Base-by-base conservation (phyloP, 2,113 vertebrate species). In the Oreocharis arfaki region DNA sequence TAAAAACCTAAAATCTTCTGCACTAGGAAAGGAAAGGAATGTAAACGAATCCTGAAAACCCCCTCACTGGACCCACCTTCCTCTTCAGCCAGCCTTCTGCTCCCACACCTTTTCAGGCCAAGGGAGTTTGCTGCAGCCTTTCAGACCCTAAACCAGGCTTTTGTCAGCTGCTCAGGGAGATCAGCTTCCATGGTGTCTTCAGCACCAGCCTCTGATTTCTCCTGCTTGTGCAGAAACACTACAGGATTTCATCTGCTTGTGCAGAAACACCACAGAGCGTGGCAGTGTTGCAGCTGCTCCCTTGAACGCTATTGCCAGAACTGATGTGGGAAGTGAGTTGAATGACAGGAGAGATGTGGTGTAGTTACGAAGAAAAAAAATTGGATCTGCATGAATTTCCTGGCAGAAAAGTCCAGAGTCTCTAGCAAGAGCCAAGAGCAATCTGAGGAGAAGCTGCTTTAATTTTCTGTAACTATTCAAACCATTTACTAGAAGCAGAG, bases 1-100 rank as follows among this genome's bases (percentile, higher is more conserved):
- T 84, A 87, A 76, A 94, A 95, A 90, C 74, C 88, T 84, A 79
- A 78, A 93, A 94, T 60, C 78, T 89, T 84, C 47, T 55, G 56
- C 63, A 46, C 47, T 21, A 78, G 60, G 26, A 93, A 80, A 64
- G 84, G 35, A 74, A 71, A 56, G 41, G 82, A 64, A 84, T 89
- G 68, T 41, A 50, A 87, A 84, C 18, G 41, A 85, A 60, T 65
- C 63, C 82, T 47, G 59, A 77, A 82, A 57, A 67, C 13, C 24
- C 28, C 55, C 44, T 3, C 9, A 21, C 10, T 15, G 19, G 70
- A 78, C 16, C 20, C 71, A 33, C 80, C 70, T 64, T 94, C 73
- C 87, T 55, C 63, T 64, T 18, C 55, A 33, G 56, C 75, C 87
- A 87, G 83, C 69, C 44, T 21, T 39, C 22, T 59, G 55, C 46